Evolutionary conservation across 2,113 vertebrate genomes (phyloP).

Genomic region (Illadopsis cleaveri): DNA sequence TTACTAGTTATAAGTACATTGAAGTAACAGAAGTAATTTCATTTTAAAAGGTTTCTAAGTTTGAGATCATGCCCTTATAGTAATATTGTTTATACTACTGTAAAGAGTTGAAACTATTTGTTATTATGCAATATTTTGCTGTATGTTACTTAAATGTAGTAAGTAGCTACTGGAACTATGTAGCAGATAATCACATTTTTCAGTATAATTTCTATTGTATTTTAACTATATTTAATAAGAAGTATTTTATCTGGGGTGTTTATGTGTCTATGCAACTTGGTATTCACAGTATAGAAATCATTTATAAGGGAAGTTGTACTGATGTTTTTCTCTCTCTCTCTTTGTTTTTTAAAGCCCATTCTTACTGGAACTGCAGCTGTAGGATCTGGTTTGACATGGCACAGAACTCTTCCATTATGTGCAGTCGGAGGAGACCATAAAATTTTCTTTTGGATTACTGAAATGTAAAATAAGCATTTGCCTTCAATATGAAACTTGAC

Average conservation of each 20-base stretch:
- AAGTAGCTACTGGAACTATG: background rate
- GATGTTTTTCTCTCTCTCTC: background rate
- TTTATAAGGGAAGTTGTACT: background rate
- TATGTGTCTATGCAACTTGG: background rate
- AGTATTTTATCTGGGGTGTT: background rate
- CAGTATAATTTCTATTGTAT: background rate
- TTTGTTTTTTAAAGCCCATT: constrained; percentile 80
- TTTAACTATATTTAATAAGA: background rate
- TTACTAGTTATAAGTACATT: background rate
- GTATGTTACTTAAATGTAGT: background rate
- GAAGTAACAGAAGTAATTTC: background rate
- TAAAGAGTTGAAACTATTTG: background rate
- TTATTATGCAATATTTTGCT: background rate
- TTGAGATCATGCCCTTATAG: background rate
- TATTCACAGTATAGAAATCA: background rate
- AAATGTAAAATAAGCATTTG: constrained; percentile 80
- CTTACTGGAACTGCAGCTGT: constrained; percentile 83
- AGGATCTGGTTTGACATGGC: constrained; percentile 94
- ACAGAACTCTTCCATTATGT: constrained; percentile 89
- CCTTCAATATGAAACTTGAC: background rate
- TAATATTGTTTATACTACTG: background rate
- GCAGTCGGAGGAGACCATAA: constrained; percentile 90
- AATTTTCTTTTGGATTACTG: constrained; percentile 94
- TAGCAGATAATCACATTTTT: background rate
- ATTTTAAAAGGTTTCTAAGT: background rate